Evolutionary conservation across 1,140 invertebrate species (phyloP).

Genomic region (Musca vetustissima): DNA sequence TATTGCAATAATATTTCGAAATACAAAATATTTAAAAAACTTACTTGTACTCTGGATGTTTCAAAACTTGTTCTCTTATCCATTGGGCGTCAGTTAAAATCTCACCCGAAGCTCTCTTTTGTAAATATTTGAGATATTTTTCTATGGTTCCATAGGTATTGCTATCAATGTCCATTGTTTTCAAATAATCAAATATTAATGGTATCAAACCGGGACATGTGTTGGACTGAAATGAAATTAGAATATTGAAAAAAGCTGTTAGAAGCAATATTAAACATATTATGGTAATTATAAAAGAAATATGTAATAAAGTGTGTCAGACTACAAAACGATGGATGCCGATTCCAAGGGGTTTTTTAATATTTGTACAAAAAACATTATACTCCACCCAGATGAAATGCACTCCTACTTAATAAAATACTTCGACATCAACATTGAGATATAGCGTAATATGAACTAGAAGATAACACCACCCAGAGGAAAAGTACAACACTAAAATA

Average conservation of each 20-base stretch:
- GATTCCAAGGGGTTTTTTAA: too few species aligned
- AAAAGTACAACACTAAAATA: too few species aligned
- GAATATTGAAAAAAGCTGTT: background rate
- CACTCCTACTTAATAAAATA: too few species aligned
- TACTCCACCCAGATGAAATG: too few species aligned
- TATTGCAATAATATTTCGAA: slow-evolving; percentile 38
- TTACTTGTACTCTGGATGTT: slow-evolving; percentile 88
- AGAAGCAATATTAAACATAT: background rate
- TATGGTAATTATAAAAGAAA: slow-evolving; percentile 69
- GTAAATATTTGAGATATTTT: slow-evolving; percentile 94
- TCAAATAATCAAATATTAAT: slow-evolving; percentile 89
- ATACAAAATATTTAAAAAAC: slow-evolving; percentile 24
- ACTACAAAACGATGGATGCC: too few species aligned
- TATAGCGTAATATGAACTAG: too few species aligned
- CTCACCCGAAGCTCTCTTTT: slow-evolving; percentile 83
- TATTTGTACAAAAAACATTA: too few species aligned
- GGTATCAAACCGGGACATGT: slow-evolving; percentile 93
- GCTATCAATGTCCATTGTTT: slow-evolving; percentile 91
- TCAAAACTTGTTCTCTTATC: slow-evolving; percentile 87
- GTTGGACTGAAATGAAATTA: slow-evolving; percentile 58
- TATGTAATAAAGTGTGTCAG: background rate
- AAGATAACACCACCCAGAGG: too few species aligned
- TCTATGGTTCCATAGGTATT: slow-evolving; percentile 95
- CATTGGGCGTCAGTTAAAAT: slow-evolving; percentile 86
- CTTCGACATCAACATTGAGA: too few species aligned